Conservation (phyloP, 2,888 invertebrate species). For the Sycophila texana region DNA sequence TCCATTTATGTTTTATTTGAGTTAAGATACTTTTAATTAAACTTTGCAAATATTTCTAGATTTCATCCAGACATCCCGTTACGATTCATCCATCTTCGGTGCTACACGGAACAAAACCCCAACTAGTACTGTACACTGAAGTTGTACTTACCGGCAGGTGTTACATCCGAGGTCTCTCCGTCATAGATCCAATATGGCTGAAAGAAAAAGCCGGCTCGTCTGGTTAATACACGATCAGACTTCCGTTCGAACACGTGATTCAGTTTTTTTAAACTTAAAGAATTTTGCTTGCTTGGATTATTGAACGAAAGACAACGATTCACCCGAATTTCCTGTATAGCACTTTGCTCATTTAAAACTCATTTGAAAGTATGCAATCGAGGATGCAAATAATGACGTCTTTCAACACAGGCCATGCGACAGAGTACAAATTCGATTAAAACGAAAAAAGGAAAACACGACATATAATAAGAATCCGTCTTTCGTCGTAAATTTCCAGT, state of each 20-base stretch:
- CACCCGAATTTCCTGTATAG: neutral
- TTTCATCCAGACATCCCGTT: conserved; percentile 82
- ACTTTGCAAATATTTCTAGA: conserved; percentile 71
- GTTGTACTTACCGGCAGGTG: conserved; percentile 89
- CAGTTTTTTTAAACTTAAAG: neutral
- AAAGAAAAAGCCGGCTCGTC: conserved; percentile 75
- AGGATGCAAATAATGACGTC: conserved; percentile 10
- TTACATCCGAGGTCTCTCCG: conserved; percentile 87
- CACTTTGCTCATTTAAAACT: too few species aligned
- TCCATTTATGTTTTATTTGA: conserved; percentile 33
- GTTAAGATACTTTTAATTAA: neutral
- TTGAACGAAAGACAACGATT: neutral
- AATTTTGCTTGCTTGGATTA: neutral
- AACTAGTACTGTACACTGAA: conserved; percentile 88
- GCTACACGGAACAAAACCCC: conserved; percentile 84
- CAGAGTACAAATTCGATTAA: conserved; percentile 41
- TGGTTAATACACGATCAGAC: conserved; percentile 58
- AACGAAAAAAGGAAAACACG: conserved; percentile 14
- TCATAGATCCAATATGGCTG: conserved; percentile 89
- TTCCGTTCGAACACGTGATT: neutral
- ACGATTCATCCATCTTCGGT: conserved; percentile 90
- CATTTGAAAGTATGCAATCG: too few species aligned
- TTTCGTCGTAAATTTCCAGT: conserved; percentile 34
- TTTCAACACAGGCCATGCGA: conserved; percentile 18
- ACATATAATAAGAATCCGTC: conserved; percentile 24